A percentile compares a stretch with the other conserved stretches of the same genome.
These are phyloP conservation scores for Ianthella basta DNA, from an alignment of 37 sponge, comb jelly and placozoan species.

Conservation along the genomic window DNA sequence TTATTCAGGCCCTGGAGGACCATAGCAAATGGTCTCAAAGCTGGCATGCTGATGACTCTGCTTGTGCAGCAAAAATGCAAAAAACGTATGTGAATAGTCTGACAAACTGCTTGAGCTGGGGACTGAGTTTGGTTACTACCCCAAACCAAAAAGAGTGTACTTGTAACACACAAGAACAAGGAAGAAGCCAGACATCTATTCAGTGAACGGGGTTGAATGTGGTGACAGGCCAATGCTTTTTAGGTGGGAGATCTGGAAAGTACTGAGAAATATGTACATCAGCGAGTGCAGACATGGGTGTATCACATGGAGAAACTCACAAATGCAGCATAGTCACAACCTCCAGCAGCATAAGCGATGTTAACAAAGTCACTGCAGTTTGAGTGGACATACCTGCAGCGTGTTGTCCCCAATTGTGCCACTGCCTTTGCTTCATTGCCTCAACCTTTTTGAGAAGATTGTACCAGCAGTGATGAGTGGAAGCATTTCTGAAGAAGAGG, in stretches of 20 bases:
- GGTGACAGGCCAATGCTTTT: background rate
- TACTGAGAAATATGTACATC: too few relatives aligned
- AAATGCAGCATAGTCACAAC: too few relatives aligned
- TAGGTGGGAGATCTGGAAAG: background rate
- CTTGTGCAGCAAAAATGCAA: slow-evolving; percentile 36
- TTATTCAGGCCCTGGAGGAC: slow-evolving; percentile 10
- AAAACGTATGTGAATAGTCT: slow-evolving; percentile 32
- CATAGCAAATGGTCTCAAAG: background rate
- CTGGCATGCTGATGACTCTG: slow-evolving; percentile 60
- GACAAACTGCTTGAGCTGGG: background rate
- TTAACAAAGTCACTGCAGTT: too few relatives aligned
- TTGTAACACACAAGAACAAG: slow-evolving; percentile 19
- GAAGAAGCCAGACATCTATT: slow-evolving; percentile 14
- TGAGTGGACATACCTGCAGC: too few relatives aligned
- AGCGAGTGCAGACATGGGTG: too few relatives aligned
- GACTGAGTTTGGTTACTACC: slow-evolving; percentile 54
- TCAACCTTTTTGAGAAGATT: background rate
- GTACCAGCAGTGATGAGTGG: background rate
- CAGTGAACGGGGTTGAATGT: background rate
- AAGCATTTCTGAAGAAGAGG: slow-evolving; percentile 19
- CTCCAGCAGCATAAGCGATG: too few relatives aligned
- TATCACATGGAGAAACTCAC: too few relatives aligned
- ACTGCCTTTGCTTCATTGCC: slow-evolving; percentile 15
- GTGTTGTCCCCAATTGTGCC: slow-evolving; percentile 8
- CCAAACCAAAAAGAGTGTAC: slow-evolving; percentile 37